phyloP scores from a whole-genome alignment of 1,140 invertebrate species.

The Bactericera cockerelli region DNA sequence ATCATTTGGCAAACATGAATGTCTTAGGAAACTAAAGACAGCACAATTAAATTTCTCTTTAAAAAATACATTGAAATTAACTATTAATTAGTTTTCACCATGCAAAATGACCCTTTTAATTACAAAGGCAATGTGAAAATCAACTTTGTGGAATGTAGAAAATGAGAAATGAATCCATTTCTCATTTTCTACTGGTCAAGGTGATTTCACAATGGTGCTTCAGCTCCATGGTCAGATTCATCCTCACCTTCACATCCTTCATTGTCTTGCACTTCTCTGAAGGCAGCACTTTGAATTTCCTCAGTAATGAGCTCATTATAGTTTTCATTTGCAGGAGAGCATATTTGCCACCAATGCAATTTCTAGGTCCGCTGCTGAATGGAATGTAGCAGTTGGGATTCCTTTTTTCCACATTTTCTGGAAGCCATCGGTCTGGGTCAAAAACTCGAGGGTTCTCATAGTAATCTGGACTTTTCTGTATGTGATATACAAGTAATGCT shows the following conservation, averaged over 20 bases:
- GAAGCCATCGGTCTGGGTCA: background rate
- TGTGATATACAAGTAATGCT: too few species aligned
- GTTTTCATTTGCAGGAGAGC: background rate
- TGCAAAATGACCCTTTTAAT: too few species aligned
- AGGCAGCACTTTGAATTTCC: background rate
- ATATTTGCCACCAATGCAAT: constrained; percentile 35
- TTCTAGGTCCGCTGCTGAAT: constrained; percentile 41
- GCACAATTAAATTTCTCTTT: too few species aligned
- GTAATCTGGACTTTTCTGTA: background rate
- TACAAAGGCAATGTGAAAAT: too few species aligned
- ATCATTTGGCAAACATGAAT: too few species aligned
- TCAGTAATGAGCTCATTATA: background rate
- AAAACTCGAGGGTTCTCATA: background rate
- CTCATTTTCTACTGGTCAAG: too few species aligned
- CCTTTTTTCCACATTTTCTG: constrained; percentile 18
- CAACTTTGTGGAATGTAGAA: too few species aligned
- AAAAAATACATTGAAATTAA: too few species aligned
- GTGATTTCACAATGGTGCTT: background rate
- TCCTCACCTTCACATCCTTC: background rate
- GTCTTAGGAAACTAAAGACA: too few species aligned
- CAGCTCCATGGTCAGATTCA: background rate
- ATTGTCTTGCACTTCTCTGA: background rate
- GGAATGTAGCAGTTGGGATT: constrained; percentile 36
- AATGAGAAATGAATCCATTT: too few species aligned
- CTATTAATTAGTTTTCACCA: too few species aligned